Percentiles rank a stretch among this genome's conserved stretches.
These are phyloP conservation scores for Actinia equina DNA, from an alignment of 64 coral and sea anemone genomes.

Conservation along the genomic window DNA sequence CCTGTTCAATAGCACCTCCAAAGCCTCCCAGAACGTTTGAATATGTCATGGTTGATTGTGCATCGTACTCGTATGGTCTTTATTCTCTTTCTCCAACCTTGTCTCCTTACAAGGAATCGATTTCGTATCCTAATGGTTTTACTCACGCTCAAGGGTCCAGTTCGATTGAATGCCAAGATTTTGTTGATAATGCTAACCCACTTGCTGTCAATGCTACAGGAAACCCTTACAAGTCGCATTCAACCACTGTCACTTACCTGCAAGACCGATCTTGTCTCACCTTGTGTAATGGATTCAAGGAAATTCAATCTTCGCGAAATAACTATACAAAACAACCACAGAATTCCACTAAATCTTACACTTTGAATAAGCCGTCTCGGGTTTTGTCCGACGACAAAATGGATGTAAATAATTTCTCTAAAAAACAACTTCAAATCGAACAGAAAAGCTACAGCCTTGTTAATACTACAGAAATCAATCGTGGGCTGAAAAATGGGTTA, in stretches of 20 bases:
- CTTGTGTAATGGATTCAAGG: constrained; percentile 7
- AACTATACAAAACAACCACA: neutral
- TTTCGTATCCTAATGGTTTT: neutral
- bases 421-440: neutral
- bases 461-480: neutral
- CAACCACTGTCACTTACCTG: constrained; percentile 13
- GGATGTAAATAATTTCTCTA: neutral
- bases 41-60: constrained; percentile 30
- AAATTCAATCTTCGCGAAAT: neutral
- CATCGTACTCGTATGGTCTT: neutral
- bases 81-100: neutral
- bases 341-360: neutral
- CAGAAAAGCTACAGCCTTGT: constrained; percentile 15
- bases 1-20: constrained; percentile 3
- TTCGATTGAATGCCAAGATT: neutral
- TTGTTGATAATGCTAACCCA: constrained; percentile 17
- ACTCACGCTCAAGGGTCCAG: neutral
- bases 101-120: too few species aligned
- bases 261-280: constrained; percentile 21
- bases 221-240: neutral
- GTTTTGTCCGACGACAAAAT: neutral
- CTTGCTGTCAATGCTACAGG: neutral
- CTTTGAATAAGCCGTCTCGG: neutral
- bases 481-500: neutral
- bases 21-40: constrained; percentile 57